Evolutionary conservation across 2,113 vertebrate genomes (phyloP), one percentile per base, ranked within the genome.

Genomic region (Cervus canadensis): DNA sequence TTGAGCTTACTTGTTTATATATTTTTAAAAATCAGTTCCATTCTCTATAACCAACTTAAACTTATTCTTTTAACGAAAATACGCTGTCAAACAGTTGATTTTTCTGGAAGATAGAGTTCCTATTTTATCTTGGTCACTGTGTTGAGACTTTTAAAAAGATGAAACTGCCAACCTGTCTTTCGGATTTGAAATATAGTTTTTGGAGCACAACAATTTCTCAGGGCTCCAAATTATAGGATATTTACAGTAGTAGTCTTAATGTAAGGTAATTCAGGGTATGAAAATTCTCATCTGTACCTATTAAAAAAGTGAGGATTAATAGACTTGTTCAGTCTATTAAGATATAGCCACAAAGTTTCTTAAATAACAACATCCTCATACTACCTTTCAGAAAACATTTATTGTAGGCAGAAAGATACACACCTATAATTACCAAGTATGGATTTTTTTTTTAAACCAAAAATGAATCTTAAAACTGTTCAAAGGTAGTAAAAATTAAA

Each of bases 11-110:
- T 93, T 79, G 11, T 87, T 4, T 94, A 56, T 90, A 30, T 84
- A 78, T 15, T 94, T 89, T 57, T 60, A 86, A 83, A 79, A 45
- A 83, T 92, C 25, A 86, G n/a, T 92, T 28, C 17, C 78, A 0
- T 91, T 97, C 21, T 87, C 52, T 1, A 43, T 86, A 92, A 89
- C 13, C 54, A 76, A 50, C 78, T 81, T 79, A 94, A 86, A 85
- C 43, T 87, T 16, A 48, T 48, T 92, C 36, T 89, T 97, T 96
- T 88, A 88, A 96, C 10, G 91, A 94, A 97, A 86, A 93, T 94
- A 45, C 0, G 60, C n/a, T 84, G 25, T 71, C 59, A 79, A 30
- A 91, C 33, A 91, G 23, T 87, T 96, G 43, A 5, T 17, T 92
- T 87, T 92, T 50, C 54, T 83, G 79, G 7, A 71, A 85, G 11